phyloP scores from a whole-genome alignment of 2,797 vertebrate species.

The Brotula barbata region DNA sequence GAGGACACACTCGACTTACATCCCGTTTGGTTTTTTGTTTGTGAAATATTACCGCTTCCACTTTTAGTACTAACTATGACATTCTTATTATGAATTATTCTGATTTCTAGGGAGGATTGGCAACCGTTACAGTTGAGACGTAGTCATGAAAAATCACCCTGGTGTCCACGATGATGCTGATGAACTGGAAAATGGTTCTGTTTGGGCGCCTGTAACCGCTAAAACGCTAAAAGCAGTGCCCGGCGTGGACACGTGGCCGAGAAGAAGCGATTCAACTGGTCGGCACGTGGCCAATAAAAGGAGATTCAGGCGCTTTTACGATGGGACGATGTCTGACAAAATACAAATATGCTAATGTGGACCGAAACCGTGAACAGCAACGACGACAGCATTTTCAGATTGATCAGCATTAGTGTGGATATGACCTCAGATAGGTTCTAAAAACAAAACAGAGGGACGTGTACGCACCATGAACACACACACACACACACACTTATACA shows the following conservation, averaged over 20 bases:
- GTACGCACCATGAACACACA: neutral
- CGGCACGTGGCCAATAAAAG: neutral
- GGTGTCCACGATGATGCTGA: conserved; percentile 17
- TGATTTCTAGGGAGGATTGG: conserved; percentile 18
- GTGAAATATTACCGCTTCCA: conserved; percentile 31
- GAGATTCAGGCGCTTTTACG: neutral
- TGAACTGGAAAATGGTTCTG: conserved; percentile 21
- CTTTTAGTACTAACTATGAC: conserved; percentile 13
- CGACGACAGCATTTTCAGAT: conserved; percentile 31
- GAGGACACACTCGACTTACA: conserved; percentile 26
- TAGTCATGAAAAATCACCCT: conserved; percentile 8
- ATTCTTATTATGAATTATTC: conserved; percentile 4
- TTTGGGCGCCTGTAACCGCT: no score
- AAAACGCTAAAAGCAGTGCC: no score
- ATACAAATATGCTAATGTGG: conserved; percentile 4
- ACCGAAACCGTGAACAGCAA: no score
- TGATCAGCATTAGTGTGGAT: conserved; percentile 25
- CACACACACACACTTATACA: conserved; percentile 42
- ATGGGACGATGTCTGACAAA: neutral
- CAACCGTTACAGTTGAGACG: conserved; percentile 27
- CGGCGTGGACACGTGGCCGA: conserved; percentile 9
- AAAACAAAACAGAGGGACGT: conserved; percentile 5
- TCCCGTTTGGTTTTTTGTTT: neutral
- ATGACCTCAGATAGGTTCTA: conserved; percentile 21
- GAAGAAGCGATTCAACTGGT: neutral